Conservation (phyloP, 92 coral and sea anemone species). For the Micromussa lordhowensis region DNA sequence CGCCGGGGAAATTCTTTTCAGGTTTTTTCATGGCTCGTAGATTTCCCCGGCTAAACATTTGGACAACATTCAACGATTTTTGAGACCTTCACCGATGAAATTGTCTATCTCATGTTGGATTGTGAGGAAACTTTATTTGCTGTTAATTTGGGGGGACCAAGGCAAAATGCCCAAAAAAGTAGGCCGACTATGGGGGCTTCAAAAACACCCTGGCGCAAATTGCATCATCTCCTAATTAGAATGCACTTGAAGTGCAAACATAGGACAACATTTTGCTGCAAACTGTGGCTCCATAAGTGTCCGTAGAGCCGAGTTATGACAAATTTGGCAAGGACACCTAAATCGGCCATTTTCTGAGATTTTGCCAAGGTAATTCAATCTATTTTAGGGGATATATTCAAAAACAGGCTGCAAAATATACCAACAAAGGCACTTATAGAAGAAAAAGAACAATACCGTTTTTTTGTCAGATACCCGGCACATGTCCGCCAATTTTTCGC, state of each 20-base stretch:
- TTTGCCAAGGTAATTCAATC: neutral
- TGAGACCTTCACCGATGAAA: neutral
- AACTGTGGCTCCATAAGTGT: too few relatives aligned
- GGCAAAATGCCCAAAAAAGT: too few relatives aligned
- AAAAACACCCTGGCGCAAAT: too few relatives aligned
- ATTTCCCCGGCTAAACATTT: neutral
- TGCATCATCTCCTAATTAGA: too few relatives aligned
- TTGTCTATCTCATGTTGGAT: neutral
- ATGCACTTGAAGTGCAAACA: too few relatives aligned
- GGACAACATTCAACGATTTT: too few relatives aligned
- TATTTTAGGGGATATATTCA: constrained; percentile 5
- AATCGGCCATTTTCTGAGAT: too few relatives aligned
- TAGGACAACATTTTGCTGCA: too few relatives aligned
- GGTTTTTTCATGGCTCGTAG: neutral
- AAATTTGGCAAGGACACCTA: too few relatives aligned
- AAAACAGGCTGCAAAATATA: neutral
- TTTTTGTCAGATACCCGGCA: neutral
- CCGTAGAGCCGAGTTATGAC: too few relatives aligned
- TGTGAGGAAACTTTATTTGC: neutral
- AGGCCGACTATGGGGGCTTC: too few relatives aligned
- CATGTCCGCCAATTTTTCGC: constrained; percentile 32
- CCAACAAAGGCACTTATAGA: neutral
- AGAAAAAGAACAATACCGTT: neutral
- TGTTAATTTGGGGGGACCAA: too few relatives aligned
- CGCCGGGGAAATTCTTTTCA: neutral